phyloP scores from a whole-genome alignment of 1,140 invertebrate species.

The Scaptomyza montana region DNA sequence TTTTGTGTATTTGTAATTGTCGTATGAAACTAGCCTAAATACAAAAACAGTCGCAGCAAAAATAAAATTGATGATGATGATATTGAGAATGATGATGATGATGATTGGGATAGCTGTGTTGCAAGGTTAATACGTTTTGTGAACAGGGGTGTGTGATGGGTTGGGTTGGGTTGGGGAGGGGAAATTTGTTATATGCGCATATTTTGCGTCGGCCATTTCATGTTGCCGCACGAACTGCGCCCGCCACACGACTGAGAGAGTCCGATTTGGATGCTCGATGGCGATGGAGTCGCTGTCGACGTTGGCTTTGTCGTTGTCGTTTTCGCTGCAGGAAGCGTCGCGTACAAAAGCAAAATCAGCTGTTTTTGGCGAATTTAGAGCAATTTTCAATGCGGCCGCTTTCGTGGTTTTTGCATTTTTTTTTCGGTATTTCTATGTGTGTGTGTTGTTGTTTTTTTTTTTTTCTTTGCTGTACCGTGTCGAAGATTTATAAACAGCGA shows the following conservation, averaged over 20 bases:
- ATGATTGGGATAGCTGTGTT: constrained; percentile 8
- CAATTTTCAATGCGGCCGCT: constrained; percentile 76
- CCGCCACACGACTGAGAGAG: constrained; percentile 70
- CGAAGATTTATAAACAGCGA: constrained; percentile 78
- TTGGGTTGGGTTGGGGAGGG: not conserved
- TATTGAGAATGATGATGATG: not conserved
- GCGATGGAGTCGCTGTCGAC: constrained; percentile 29
- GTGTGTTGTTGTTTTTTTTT: constrained; percentile 26
- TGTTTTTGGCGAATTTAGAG: constrained; percentile 80
- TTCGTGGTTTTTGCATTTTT: constrained; percentile 43
- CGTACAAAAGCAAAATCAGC: constrained; percentile 59
- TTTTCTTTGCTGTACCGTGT: constrained; percentile 42
- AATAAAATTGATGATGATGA: constrained; percentile 2
- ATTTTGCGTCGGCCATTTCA: constrained; percentile 72
- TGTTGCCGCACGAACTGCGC: constrained; percentile 77
- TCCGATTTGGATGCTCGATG: constrained; percentile 41
- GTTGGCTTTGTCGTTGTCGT: constrained; percentile 44
- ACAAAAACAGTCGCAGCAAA: constrained; percentile 29
- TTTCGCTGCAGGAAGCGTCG: constrained; percentile 52
- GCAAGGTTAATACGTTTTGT: constrained; percentile 44
- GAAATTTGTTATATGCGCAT: constrained; percentile 66
- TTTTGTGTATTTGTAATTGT: too few species aligned
- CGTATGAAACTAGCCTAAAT: constrained; percentile 49
- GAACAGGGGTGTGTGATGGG: not conserved
- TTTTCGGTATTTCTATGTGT: constrained; percentile 24